Conservation (phyloP, 2,888 invertebrate genomes). For the Diadromus collaris region DNA sequence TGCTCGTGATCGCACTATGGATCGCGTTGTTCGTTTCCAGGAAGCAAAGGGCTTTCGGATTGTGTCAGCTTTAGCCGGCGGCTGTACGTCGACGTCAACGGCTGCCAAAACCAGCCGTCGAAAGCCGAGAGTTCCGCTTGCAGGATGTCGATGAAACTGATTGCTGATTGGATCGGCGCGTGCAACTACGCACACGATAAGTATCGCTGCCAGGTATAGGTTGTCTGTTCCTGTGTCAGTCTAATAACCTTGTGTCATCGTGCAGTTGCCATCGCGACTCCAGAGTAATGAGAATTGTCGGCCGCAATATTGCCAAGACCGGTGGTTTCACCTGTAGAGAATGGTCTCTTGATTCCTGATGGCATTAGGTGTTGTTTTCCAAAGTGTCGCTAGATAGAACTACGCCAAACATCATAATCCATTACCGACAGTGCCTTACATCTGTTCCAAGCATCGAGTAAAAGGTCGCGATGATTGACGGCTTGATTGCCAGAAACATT, state of each 20-base stretch:
- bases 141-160: conserved; percentile 29
- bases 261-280: neutral
- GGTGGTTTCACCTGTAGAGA: neutral
- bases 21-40: conserved; percentile 29
- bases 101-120: conserved; percentile 20
- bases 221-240: neutral
- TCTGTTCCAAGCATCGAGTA: conserved; percentile 1
- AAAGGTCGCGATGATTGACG: neutral
- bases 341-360: neutral
- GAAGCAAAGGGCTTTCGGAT: conserved; percentile 45
- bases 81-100: conserved; percentile 31
- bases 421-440: neutral
- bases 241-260: neutral
- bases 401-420: neutral
- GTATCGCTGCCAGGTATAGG: conserved; percentile 6
- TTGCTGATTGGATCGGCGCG: conserved; percentile 21
- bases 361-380: neutral
- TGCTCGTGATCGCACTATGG: conserved; percentile 27
- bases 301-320: neutral
- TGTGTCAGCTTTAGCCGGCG: conserved; percentile 17
- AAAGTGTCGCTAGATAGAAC: neutral
- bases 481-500: neutral
- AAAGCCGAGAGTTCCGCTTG: conserved; percentile 20
- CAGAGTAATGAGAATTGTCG: neutral
- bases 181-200: no score